Evolutionary conservation across 1,140 invertebrate species (phyloP), one percentile per base, ranked within the genome.

Genomic region (Megalopta genalis): DNA sequence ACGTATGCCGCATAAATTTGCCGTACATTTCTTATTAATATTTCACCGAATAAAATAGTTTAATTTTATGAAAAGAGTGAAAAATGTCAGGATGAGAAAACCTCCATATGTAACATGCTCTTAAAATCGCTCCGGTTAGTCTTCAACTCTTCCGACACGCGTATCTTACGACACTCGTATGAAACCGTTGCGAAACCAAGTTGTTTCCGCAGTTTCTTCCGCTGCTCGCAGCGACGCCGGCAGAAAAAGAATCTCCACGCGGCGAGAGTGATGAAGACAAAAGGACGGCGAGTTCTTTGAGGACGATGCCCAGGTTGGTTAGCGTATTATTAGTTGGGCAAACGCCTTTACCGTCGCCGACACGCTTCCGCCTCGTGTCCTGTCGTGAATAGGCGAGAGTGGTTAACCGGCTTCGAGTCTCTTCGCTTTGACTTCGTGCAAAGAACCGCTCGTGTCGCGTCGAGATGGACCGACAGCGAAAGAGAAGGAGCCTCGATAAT

Each of bases 251-350:
- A 25, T 49, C 9, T 49, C 23, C 27, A 32, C 32, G 6, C 25
- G 62, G 23, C 25, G 39, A 7, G 60, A 8, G 25, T 10, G 39
- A 46, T 25, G 12, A 21, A 42, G 16, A 73, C 18, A 59, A 73
- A 72, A 37, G 70, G 4, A 77, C 23, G 25, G 18, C 21, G 23
- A 10, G 37, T 60, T 76, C 64, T 76, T 76, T 76, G 64, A 76
- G 23, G 21, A 2, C 21, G 62, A 37, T 32, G 46, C 39, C 7
- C 42, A 12, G 42, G 37, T 7, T 66, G 27, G 75, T 77, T 77
- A 77, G 59, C n/a, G 66, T 64, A 23, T 70, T 77, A 77, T 77
- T 69, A 77, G 65, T 69, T n/a, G 59, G 59, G 66, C 66, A 69
- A 77, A 70, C 70, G 25, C 37, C 52, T 79, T 72, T 73, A 72